Evolutionary conservation across 2,888 invertebrate genomes (phyloP), one percentile per base, ranked within the genome.

Genomic region (Amblyjoppa proteus): DNA sequence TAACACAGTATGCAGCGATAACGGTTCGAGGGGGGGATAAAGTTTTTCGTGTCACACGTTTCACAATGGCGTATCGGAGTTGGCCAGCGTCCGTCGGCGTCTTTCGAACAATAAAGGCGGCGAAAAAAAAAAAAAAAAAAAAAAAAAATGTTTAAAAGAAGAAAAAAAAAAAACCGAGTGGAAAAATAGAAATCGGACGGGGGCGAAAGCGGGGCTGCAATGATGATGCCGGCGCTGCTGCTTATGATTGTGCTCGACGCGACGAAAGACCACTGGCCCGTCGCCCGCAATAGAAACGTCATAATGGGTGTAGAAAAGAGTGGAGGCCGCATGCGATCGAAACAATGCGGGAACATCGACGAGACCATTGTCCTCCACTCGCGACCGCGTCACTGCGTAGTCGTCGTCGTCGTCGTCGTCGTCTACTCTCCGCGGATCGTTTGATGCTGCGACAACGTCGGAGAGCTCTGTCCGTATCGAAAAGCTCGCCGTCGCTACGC

Each of bases 281-380:
- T 74, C 81, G 78, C 81, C 79, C 73, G 85, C 82, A 85, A 85
- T 85, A 85, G 85, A 83, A 85, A 80, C 82, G 85, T 85, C 85
- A 85, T 85, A 85, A 85, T 85, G 82, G 73, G 73, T 51, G 77
- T 81, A 70, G 45, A 84, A 83, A 84, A 80, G 79, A 71, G 84
- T 78, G 31, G 83, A 81, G 81, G 79, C 87, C 90, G 88, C 88
- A 85, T 90, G 89, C 87, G 87, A 88, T 84, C 87, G 91, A 90
- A 91, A 91, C 91, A 90, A 91, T 89, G 88, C 90, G 87, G 87
- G 87, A 87, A 89, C 87, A 87, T 87, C 88, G 89, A 88, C 88
- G 84, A 86, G 87, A 87, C 89, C 88, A 90, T 91, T 91, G 89
- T 91, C 88, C 90, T 88, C 85, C 31, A 64, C 41, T 85, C 89